These are phyloP conservation scores for Cyphomyrus discorhynchus DNA, from an alignment of 2,113 vertebrate species.

Conservation along the genomic window DNA sequence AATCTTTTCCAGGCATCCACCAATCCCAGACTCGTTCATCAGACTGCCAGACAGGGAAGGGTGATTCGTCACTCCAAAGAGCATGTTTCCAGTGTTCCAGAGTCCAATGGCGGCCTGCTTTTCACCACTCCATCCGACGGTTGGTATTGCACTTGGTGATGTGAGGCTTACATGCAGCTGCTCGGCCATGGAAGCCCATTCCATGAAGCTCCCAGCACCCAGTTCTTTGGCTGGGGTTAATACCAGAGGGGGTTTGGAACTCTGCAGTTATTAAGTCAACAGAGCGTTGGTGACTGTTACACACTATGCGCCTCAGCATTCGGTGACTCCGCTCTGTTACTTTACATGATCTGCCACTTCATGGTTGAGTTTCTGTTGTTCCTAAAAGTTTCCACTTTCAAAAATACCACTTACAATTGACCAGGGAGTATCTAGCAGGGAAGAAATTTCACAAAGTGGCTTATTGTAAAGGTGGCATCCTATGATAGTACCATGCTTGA, in stretches of 20 bases:
- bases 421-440: not conserved
- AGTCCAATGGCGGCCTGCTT: not conserved
- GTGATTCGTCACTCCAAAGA: not conserved
- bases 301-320: not conserved
- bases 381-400: not conserved
- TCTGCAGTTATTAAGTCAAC: not conserved
- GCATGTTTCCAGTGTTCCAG: not conserved
- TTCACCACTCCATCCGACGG: not conserved
- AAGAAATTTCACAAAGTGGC: not conserved
- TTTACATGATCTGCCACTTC: not conserved
- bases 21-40: not conserved
- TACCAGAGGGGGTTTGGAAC: not conserved
- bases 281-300: not conserved
- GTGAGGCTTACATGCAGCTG: not conserved
- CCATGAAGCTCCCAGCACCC: not conserved
- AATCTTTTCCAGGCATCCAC: not conserved
- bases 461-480: not conserved
- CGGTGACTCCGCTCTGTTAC: not conserved
- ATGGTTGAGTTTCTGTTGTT: not conserved
- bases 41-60: not conserved
- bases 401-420: not conserved
- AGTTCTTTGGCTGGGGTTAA: not conserved
- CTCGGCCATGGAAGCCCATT: not conserved
- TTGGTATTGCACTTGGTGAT: not conserved
- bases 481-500: not conserved